These are phyloP conservation scores for Agrilus cyanescens DNA, from an alignment of 2,888 invertebrate genomes.

Conservation along the genomic window DNA sequence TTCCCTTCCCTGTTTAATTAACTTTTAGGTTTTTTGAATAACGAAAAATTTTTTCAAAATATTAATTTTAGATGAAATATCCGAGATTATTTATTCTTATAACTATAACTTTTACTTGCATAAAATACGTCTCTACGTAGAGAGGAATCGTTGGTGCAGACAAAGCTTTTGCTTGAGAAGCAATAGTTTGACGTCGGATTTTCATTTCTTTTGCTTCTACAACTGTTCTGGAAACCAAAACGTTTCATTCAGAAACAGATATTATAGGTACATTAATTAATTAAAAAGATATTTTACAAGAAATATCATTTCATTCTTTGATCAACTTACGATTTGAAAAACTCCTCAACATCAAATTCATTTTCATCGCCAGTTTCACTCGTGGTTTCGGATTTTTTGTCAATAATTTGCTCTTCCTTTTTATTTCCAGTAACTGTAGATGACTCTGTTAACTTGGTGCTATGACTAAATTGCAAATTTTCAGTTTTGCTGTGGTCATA, in stretches of 20 bases:
- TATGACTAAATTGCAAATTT: neutral
- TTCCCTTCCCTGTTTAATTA: too few species aligned
- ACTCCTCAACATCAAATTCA: neutral
- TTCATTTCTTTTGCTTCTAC: too few species aligned
- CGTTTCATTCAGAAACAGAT: too few species aligned
- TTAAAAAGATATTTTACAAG: too few species aligned
- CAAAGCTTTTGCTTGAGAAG: conserved; percentile 26
- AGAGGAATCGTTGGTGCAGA: conserved; percentile 5
- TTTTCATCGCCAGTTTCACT: neutral
- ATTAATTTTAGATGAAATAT: too few species aligned
- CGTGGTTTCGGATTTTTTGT: neutral
- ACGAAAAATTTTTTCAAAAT: too few species aligned
- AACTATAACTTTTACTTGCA: conserved; percentile 37
- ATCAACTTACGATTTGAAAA: neutral
- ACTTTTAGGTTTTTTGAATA: too few species aligned
- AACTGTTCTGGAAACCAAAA: neutral
- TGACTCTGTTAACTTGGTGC: neutral
- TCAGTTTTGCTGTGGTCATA: neutral
- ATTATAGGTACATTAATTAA: too few species aligned
- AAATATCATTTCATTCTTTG: too few species aligned
- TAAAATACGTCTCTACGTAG: conserved; percentile 31
- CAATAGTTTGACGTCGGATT: too few species aligned
- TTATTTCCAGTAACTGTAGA: conserved; percentile 4
- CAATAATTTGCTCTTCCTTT: conserved; percentile 3
- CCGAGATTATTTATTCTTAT: too few species aligned